Evolutionary conservation across 1,140 invertebrate genomes (phyloP), one percentile per base, ranked within the genome.

Genomic region (Lethocerus indicus): DNA sequence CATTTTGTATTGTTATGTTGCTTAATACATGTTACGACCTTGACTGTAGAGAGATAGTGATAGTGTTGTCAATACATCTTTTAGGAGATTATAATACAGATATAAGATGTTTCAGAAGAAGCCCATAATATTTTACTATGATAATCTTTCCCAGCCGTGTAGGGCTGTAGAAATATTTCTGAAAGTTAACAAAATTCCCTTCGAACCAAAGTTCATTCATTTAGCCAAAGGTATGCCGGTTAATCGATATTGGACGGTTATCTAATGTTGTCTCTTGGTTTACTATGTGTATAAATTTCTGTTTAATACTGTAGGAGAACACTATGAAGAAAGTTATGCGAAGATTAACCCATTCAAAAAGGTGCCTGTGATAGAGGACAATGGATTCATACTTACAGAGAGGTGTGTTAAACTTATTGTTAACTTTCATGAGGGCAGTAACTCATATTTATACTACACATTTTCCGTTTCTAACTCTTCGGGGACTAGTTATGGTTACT

Each of bases 301-400:
- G 16, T 12, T 32, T 16, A 82, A 51, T 75, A 74, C 3, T 79
- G 75, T 60, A 69, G 75, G 57, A 47, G 58, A n/a, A 63, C 67
- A 51, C 57, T 60, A 25, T 65, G 67, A 67, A 20, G 67, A 78
- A 6, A 78, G 85, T 55, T 66, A 68, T 52, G 66, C 72, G 45
- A 75, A 75, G 53, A 67, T 89, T 5, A 84, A 84, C 66, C 76
- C 76, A 37, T 79, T 89, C 56, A 66, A 80, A 59, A 78, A 74
- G 61, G 78, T 91, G 5, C 87, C 87, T 44, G 78, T 76, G 18
- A 81, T 90, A 51, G 75, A 81, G 56, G 76, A 90, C 59, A 73
- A 81, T 63, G 81, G 78, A 51, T 84, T 85, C 61, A 69, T 74
- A 54, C 63, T 90, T 26, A 75, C 73, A 27, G 87, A 91, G 71